These are phyloP conservation scores for Phortica magna DNA, from an alignment of 2,888 invertebrate genomes.

Conservation along the genomic window DNA sequence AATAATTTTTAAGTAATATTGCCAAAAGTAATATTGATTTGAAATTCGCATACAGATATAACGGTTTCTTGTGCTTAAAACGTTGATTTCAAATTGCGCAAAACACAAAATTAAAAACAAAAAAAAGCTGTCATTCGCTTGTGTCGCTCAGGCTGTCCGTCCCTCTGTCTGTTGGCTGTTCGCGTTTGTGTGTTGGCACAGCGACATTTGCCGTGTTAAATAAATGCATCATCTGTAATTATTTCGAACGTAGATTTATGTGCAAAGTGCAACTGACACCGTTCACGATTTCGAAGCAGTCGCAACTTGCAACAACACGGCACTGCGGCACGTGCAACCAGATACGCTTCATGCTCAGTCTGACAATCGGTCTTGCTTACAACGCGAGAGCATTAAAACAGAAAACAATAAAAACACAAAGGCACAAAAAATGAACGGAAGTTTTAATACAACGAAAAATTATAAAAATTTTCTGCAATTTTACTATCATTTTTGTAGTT, in stretches of 20 bases:
- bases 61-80: slow-evolving; percentile 26
- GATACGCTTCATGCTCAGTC: not conserved
- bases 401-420: not conserved
- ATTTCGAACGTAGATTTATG: slow-evolving; percentile 23
- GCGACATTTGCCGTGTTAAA: slow-evolving; percentile 25
- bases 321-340: slow-evolving; percentile 24
- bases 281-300: slow-evolving; percentile 21
- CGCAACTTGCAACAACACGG: not conserved
- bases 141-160: not conserved
- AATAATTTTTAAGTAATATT: not conserved
- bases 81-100: slow-evolving; percentile 37
- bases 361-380: not conserved
- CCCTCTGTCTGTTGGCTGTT: not conserved
- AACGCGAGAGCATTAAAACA: not conserved
- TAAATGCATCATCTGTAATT: slow-evolving; percentile 31
- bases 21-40: slow-evolving; percentile 8
- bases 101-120: slow-evolving; percentile 16
- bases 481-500: slow-evolving; percentile 1
- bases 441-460: not conserved
- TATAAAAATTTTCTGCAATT: not conserved
- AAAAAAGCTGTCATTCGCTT: slow-evolving; percentile 31
- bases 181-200: slow-evolving; percentile 6
- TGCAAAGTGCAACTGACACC: slow-evolving; percentile 41
- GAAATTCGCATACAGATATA: slow-evolving; percentile 31
- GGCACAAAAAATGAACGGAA: not conserved